phyloP scores from a whole-genome alignment of 2,113 vertebrate species.

The Eclectus roratus region DNA sequence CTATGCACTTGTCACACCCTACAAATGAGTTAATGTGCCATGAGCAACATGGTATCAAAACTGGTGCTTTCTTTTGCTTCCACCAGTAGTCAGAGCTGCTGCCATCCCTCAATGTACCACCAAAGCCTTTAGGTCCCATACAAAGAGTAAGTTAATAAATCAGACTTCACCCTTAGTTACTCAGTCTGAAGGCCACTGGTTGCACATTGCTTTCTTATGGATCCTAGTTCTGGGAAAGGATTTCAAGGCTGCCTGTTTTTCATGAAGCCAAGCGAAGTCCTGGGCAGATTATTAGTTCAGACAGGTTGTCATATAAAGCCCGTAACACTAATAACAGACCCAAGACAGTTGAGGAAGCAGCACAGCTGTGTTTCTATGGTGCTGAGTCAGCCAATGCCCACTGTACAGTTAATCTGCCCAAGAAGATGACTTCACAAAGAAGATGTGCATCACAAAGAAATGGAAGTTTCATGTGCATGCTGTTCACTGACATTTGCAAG shows the following conservation, averaged over 20 bases:
- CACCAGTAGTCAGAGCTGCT: neutral
- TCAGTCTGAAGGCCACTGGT: neutral
- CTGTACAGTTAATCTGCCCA: neutral
- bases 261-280: neutral
- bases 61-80: neutral
- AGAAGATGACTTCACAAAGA: neutral
- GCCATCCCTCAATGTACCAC: neutral
- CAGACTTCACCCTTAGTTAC: neutral
- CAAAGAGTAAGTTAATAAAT: neutral
- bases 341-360: neutral
- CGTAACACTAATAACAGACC: neutral
- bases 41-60: accelerated
- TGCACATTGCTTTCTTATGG: neutral
- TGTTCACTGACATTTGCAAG: neutral
- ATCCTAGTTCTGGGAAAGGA: neutral
- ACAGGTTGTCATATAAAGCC: neutral
- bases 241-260: neutral
- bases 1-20: neutral
- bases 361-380: neutral
- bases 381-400: neutral
- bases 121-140: neutral
- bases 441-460: neutral
- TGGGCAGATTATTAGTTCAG: neutral
- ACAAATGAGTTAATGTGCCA: neutral
- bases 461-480: neutral